A percentile compares a stretch with the other conserved stretches of the same genome.
phyloP scores from a whole-genome alignment of 1,140 invertebrate genomes.

The Bombus confusus region DNA sequence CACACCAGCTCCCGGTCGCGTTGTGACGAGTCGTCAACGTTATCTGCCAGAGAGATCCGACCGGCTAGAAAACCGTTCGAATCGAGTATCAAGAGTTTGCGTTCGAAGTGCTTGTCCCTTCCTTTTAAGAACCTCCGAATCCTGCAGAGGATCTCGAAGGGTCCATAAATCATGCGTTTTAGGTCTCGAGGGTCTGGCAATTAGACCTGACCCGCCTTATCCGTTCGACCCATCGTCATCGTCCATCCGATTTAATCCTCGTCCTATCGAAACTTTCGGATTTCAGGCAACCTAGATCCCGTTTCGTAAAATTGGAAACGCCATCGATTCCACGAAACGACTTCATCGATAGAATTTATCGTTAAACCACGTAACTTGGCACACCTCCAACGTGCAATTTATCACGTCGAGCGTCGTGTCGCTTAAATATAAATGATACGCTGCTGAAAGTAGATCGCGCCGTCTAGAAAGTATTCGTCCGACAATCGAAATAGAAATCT shows the following conservation, averaged over 20 bases:
- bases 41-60: slow-evolving; percentile 26
- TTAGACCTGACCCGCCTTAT: slow-evolving; percentile 64
- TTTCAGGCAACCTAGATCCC: neutral
- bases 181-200: slow-evolving; percentile 51
- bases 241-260: slow-evolving; percentile 14
- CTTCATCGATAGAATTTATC: neutral
- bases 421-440: neutral
- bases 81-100: neutral
- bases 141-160: neutral
- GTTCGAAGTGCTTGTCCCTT: neutral
- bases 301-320: slow-evolving; percentile 1
- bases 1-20: neutral
- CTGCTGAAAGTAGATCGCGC: neutral
- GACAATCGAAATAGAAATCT: no score
- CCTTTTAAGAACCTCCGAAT: slow-evolving; percentile 5
- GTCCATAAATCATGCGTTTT: slow-evolving; percentile 72
- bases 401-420: neutral
- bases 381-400: neutral
- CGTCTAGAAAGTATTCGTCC: no score
- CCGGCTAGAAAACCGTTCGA: neutral
- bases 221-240: slow-evolving; percentile 25
- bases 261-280: neutral
- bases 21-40: slow-evolving; percentile 39
- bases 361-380: neutral
- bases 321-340: neutral